Base-by-base conservation (phyloP, 2,113 vertebrate species). In the Vidua chalybeata region DNA sequence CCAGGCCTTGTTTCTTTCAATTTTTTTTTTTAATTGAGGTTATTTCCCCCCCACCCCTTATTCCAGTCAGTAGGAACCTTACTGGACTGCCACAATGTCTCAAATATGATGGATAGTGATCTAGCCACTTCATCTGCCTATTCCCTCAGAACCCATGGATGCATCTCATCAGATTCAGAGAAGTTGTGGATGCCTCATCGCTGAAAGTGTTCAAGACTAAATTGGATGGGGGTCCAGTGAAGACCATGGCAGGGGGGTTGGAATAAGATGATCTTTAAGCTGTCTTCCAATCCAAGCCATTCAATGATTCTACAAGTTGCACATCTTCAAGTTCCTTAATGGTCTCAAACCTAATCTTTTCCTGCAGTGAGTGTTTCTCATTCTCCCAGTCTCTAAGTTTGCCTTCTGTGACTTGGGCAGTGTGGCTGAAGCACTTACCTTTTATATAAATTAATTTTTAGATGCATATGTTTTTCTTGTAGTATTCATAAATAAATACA, bases 251-350 rank as follows among this genome's bases (percentile, higher is more conserved):
- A 52, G 33, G 1, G 2, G 2, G 4, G 1, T 3, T 74, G 28
- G 27, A 45, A 28, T 13, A 28, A 45, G 23, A 30, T 82, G 13
- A 52, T 39, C 15, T 45, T 59, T 52, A 45, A 59, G 8, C 12
- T 52, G 6, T 6, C 22, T 82, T 82, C 33, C 8, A 43, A 30
- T 11, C 23, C 15, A 67, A 26, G 23, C 10, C 4, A 6, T 75
- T 28, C 0, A 0, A 26, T 52, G 19, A 39, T 54, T 11, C 11
- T 18, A 11, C 16, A 41, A 39, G 9, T n/a, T 52, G 52, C 4
- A 13, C 13, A 26, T 7, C 46, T 54, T 89, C 28, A 39, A 4
- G 6, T 59, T 89, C 23, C 33, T 52, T 46, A 39, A 45, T 24
- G 33, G 10, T 30, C 10, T 59, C 3, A 3, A 52, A n/a, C 28